phyloP scores from a whole-genome alignment of 2,888 invertebrate genomes.

The Phlogophora meticulosa region DNA sequence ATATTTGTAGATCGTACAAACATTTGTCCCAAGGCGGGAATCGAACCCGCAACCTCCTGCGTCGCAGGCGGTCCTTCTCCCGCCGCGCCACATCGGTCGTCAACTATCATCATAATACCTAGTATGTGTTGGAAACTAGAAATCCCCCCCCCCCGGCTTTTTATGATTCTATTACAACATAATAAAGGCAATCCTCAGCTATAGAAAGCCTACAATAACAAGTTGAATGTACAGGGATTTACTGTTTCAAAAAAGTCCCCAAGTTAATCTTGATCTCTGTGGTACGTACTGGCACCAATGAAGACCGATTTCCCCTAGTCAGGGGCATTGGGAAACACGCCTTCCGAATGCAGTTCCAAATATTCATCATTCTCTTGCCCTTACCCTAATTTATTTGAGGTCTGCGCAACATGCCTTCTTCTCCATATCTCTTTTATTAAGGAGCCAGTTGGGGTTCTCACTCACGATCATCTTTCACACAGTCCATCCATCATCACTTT shows the following conservation, averaged over 20 bases:
- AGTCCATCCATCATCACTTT: too few species aligned
- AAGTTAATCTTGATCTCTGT: neutral
- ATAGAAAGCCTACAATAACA: constrained; percentile 9
- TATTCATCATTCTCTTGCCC: neutral
- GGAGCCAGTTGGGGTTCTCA: too few species aligned
- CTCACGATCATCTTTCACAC: too few species aligned
- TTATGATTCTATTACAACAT: neutral
- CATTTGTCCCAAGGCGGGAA: too few species aligned
- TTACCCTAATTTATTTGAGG: too few species aligned
- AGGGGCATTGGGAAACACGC: constrained; percentile 12
- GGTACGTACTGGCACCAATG: constrained; percentile 5
- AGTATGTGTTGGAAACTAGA: neutral
- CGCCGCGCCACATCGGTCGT: too few species aligned
- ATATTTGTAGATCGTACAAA: too few species aligned
- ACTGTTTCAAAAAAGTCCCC: constrained; percentile 24
- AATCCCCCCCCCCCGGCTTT: neutral
- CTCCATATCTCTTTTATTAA: too few species aligned
- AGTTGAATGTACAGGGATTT: constrained; percentile 22
- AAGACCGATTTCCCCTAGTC: neutral
- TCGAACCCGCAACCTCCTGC: too few species aligned
- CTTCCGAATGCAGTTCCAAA: constrained; percentile 11
- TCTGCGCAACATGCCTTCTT: too few species aligned
- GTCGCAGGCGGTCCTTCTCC: too few species aligned
- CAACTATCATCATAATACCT: too few species aligned
- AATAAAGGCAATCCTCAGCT: neutral